Conservation (phyloP, 2,113 vertebrate species). For the Pristiophorus japonicus region DNA sequence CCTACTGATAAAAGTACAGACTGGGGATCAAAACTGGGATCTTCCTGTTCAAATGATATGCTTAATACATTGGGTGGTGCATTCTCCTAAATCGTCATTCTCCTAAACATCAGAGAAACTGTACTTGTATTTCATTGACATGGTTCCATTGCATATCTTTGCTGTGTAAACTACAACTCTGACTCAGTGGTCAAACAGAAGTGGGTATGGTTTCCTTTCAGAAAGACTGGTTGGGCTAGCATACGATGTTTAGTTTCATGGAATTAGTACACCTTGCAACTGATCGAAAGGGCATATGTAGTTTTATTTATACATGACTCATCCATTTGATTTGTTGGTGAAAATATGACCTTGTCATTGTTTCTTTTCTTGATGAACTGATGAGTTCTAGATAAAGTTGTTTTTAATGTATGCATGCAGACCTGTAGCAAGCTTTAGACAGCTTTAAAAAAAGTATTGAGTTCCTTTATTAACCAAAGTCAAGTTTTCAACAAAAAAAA, state of each 20-base stretch:
- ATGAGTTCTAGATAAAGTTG: not conserved
- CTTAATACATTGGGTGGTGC: no score
- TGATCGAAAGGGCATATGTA: not conserved
- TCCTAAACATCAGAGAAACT: not conserved
- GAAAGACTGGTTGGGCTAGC: not conserved
- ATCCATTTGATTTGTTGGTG: not conserved
- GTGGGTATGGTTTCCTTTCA: not conserved
- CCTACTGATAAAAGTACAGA: no score
- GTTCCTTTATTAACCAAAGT: not conserved
- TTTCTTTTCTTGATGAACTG: not conserved
- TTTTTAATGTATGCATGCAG: not conserved
- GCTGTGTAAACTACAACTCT: not conserved
- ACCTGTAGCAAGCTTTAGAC: not conserved
- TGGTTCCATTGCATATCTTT: not conserved
- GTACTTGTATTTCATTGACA: not conserved
- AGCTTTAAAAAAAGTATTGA: not conserved
- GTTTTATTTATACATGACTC: not conserved
- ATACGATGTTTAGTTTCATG: not conserved
- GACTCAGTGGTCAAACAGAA: not conserved
- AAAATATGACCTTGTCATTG: not conserved
- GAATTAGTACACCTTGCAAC: not conserved
- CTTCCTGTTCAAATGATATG: no score
- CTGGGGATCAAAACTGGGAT: no score
- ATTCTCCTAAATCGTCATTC: no score
- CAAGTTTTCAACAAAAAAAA: not conserved